These are phyloP conservation scores for Morinoia aosen DNA, from an alignment of 2,888 invertebrate species.

Conservation along the genomic window DNA sequence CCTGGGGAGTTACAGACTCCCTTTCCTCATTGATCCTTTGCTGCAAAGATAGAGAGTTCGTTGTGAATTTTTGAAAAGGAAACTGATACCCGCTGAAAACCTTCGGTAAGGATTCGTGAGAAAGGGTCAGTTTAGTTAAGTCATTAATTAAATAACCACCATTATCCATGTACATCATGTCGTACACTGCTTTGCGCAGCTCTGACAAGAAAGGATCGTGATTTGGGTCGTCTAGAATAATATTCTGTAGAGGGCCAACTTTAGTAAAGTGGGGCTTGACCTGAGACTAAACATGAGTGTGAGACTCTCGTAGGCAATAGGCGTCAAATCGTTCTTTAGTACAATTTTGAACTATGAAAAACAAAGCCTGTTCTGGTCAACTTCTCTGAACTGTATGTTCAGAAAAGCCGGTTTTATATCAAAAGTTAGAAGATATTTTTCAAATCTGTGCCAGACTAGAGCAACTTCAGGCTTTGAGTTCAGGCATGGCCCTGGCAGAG, in stretches of 20 bases:
- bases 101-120: background rate
- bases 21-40: background rate
- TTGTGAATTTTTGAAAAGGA: background rate
- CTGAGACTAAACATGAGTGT: background rate
- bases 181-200: background rate
- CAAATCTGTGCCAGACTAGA: background rate
- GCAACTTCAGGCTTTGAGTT: conserved; percentile 25
- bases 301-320: background rate
- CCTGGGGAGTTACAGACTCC: background rate
- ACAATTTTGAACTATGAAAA: background rate
- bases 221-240: background rate
- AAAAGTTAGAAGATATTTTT: background rate
- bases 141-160: background rate
- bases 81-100: background rate
- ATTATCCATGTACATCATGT: background rate
- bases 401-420: background rate
- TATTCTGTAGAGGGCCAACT: background rate
- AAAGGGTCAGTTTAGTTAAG: background rate
- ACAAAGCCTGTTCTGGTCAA: background rate
- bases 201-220: background rate
- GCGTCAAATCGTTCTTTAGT: background rate
- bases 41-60: background rate
- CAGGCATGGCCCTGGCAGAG: background rate
- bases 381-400: background rate
- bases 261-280: background rate